Base-by-base conservation (phyloP, 2,113 vertebrate species). In the Morone saxatilis region DNA sequence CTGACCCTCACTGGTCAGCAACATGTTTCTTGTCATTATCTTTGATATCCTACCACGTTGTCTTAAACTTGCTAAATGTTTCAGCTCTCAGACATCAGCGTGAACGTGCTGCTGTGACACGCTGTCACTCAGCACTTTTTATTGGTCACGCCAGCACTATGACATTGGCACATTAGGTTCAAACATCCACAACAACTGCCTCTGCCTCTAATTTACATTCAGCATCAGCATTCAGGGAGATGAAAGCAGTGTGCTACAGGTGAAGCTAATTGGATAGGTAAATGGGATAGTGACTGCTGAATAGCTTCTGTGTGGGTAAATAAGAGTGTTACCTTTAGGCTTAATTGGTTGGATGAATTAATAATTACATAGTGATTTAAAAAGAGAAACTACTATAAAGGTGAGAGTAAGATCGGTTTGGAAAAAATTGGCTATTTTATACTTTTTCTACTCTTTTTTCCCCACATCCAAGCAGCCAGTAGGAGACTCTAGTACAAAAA, bases 241-340 rank as follows among this genome's bases (percentile, higher is more conserved):
- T 53, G 63, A 67, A 25, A 67, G 51, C 60, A 47, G 38, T 7
- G 0, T 0, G 3, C 47, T 67, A 47, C 57, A 61, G 36, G 38
- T 73, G 69, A 73, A 36, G 51, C 31, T 84, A 78, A 72, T 71
- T 78, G 61, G 45, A 67, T 3, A 36, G 54, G 65, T 50, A 36
- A 71, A 71, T 65, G 73, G 50, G 50, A 57, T 16, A 14, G 54
- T 8, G 61, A 67, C 60, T 59, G 43, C 43, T n/a, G 45, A 67
- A 68, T 43, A 59, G 38, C 22, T 62, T 36, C 67, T 65, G 4
- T 40, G 47, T n/a, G 36, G 60, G 5, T 38, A 72, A 60, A 60
- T 47, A 31, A 66, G 66, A 71, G 10, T 7, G 0, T 25, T 11
- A 60, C 43, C n/a, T 31, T 74, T 20, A 48, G 22, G 31, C 43